phyloP scores from a whole-genome alignment of 2,888 invertebrate genomes.

The Mayetiola destructor region DNA sequence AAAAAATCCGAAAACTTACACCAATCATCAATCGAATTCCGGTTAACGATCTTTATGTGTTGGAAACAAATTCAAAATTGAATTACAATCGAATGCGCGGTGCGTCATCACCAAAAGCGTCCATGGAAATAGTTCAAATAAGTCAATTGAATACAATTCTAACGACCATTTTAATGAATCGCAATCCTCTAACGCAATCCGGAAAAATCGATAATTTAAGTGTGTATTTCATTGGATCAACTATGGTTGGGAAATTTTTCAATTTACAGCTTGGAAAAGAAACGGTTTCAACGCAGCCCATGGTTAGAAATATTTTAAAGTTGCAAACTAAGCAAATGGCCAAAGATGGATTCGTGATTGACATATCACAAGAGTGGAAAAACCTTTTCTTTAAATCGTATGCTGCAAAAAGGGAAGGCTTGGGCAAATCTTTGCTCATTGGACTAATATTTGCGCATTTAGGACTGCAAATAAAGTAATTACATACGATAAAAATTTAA shows the following conservation, averaged over 20 bases:
- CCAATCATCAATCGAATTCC: background rate
- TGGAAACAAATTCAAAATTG: constrained; percentile 6
- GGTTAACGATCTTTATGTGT: background rate
- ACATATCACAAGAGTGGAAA: background rate
- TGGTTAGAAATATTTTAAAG: background rate
- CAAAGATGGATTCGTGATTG: background rate
- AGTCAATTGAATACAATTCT: background rate
- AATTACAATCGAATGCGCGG: background rate
- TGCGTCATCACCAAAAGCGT: background rate
- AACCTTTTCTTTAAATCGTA: background rate
- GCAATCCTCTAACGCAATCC: too few relatives aligned
- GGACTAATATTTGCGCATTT: background rate
- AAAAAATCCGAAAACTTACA: background rate
- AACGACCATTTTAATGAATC: background rate
- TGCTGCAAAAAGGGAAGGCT: background rate
- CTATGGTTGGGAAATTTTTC: background rate
- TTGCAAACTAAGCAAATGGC: background rate
- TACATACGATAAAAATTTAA: background rate
- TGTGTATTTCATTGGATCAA: background rate
- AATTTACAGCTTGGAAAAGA: background rate
- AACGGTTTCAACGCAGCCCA: background rate
- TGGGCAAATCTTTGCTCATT: background rate
- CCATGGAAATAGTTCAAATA: background rate
- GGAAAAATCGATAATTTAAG: too few relatives aligned
- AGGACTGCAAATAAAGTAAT: background rate